Evolutionary conservation across 2,113 vertebrate species (phyloP).

Genomic region (Alaudala cheleensis): DNA sequence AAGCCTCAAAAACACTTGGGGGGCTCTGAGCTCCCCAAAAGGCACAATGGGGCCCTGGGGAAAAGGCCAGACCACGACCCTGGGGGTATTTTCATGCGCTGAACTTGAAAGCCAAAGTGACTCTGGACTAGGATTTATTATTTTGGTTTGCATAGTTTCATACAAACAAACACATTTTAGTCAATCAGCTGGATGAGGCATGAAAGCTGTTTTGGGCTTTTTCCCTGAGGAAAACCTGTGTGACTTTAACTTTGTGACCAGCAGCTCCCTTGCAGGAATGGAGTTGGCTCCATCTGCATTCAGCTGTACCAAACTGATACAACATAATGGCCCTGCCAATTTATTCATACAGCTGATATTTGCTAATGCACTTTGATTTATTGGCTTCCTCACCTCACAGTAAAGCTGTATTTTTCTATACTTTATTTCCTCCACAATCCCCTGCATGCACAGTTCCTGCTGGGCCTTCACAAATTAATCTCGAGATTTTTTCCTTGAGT

Average conservation of each 20-base stretch:
- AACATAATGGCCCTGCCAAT: background rate
- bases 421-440: slow-evolving; percentile 26
- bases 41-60: rapidly evolving
- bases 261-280: background rate
- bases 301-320: background rate
- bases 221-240: background rate
- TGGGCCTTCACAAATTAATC: slow-evolving; percentile 43
- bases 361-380: slow-evolving; percentile 48
- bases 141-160: background rate
- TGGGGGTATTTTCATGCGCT: background rate
- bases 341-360: slow-evolving; percentile 36
- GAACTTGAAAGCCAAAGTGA: background rate
- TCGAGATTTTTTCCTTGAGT: background rate
- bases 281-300: slow-evolving; percentile 5
- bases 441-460: slow-evolving; percentile 22
- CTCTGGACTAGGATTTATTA: background rate
- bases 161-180: background rate
- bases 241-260: background rate
- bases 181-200: background rate
- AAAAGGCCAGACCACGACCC: background rate
- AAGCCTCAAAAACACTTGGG: background rate
- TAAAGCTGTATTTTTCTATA: background rate
- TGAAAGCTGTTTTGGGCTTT: background rate
- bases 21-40: background rate
- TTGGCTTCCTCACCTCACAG: background rate